Percentiles rank a stretch among this genome's conserved stretches.
Evolutionary conservation across 2,113 vertebrate species (phyloP).

Genomic region (Melanostigma gelatinosum): DNA sequence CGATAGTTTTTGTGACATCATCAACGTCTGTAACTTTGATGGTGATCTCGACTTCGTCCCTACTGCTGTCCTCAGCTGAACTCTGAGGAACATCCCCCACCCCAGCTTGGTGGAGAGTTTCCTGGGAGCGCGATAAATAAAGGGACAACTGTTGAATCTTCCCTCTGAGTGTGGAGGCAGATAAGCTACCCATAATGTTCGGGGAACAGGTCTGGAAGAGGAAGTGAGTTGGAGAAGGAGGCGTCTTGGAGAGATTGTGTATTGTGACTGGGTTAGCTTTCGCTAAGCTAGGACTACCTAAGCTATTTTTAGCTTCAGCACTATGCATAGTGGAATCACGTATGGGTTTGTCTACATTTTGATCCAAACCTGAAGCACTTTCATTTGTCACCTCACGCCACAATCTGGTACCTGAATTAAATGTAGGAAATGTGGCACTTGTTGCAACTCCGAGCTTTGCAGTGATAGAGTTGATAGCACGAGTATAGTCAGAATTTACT

Average conservation of each 20-base stretch:
- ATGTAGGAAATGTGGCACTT: slow-evolving; percentile 22
- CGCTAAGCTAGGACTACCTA: not conserved
- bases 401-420: slow-evolving; percentile 35
- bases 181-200: slow-evolving; percentile 75
- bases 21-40: slow-evolving; percentile 52
- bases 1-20: slow-evolving; percentile 50
- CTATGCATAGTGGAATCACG: slow-evolving; percentile 1
- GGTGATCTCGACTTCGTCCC: slow-evolving; percentile 10
- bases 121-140: slow-evolving; percentile 82
- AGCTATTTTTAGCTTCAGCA: slow-evolving; percentile 18
- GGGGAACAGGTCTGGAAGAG: slow-evolving; percentile 63
- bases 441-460: slow-evolving; percentile 63
- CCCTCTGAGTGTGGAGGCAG: slow-evolving; percentile 79
- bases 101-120: slow-evolving; percentile 60
- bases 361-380: not conserved
- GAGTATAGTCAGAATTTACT: slow-evolving; percentile 42
- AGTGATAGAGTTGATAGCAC: slow-evolving; percentile 62
- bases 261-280: slow-evolving; percentile 17
- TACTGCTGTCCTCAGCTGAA: slow-evolving; percentile 36
- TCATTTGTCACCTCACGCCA: slow-evolving; percentile 15
- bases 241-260: slow-evolving; percentile 44
- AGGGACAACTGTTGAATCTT: slow-evolving; percentile 83
- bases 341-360: slow-evolving; percentile 1
- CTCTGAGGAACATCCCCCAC: slow-evolving; percentile 29
- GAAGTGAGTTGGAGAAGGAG: slow-evolving; percentile 58